Evolutionary conservation across 2,113 vertebrate genomes (phyloP).

Genomic region (Phaethornis superciliosus): DNA sequence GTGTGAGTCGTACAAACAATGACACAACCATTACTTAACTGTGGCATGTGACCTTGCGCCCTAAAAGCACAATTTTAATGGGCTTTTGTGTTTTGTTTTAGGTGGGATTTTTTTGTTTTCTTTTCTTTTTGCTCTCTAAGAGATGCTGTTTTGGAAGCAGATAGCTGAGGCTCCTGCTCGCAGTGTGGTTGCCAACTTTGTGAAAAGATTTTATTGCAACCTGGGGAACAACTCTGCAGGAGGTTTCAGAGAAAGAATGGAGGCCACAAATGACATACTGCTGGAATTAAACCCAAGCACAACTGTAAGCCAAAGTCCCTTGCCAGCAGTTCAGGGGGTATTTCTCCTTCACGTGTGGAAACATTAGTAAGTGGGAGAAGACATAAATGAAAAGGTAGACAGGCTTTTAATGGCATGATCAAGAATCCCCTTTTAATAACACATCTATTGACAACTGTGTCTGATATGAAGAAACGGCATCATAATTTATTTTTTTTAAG

Average conservation of each 20-base stretch:
- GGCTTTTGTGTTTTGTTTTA: no score
- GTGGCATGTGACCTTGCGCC: not conserved
- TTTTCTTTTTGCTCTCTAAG: not conserved
- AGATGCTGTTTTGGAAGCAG: not conserved
- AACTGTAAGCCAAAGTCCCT: not conserved
- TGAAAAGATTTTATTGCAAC: not conserved
- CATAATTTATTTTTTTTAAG: constrained; percentile 15
- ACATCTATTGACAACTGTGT: constrained; percentile 75
- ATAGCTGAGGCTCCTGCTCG: not conserved
- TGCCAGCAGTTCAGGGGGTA: not conserved
- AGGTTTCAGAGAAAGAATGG: not conserved
- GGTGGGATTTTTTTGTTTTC: no score
- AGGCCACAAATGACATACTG: not conserved
- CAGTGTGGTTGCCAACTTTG: not conserved
- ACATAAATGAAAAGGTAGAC: constrained; percentile 76
- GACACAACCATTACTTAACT: not conserved
- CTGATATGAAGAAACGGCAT: constrained; percentile 58
- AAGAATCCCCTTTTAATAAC: constrained; percentile 76
- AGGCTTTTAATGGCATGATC: constrained; percentile 83
- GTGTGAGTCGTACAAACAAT: fast-evolving
- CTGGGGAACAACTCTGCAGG: not conserved
- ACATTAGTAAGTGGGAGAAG: constrained; percentile 41
- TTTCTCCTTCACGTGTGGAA: not conserved
- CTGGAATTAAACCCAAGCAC: not conserved
- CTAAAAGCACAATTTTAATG: not conserved